Evolutionary conservation across 2,888 invertebrate species (phyloP).

Genomic region (Melolontha melolontha): DNA sequence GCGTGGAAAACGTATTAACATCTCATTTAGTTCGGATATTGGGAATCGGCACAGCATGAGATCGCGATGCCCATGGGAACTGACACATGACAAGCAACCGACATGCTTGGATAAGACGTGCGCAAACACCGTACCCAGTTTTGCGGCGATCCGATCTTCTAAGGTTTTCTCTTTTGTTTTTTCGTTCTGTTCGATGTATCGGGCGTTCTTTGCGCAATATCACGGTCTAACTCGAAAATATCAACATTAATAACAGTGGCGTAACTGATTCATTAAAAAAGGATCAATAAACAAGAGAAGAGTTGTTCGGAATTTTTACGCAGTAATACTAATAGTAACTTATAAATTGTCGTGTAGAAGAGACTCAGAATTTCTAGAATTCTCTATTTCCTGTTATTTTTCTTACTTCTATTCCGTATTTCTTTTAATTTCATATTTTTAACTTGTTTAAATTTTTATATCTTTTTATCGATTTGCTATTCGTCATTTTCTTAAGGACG

Average conservation of each 20-base stretch:
- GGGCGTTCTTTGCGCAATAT: no score
- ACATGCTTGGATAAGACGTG: constrained; percentile 18
- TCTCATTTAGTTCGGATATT: constrained; percentile 29
- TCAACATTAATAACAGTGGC: not conserved
- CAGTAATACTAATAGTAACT: no score
- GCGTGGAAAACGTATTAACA: constrained; percentile 15
- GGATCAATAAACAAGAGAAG: not conserved
- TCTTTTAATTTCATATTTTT: no score
- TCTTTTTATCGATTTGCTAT: no score
- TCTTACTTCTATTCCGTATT: no score
- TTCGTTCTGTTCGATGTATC: no score
- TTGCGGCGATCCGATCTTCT: constrained; percentile 4
- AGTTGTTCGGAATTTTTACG: not conserved
- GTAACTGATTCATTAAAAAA: not conserved
- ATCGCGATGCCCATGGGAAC: constrained; percentile 9
- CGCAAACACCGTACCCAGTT: constrained; percentile 17
- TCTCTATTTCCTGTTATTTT: no score
- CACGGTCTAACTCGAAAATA: not conserved
- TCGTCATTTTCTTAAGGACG: no score
- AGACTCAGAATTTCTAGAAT: no score
- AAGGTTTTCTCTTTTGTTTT: not conserved
- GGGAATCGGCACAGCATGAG: constrained; percentile 17
- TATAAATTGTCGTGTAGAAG: no score
- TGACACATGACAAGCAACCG: constrained; percentile 25
- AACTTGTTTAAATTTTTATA: no score